phyloP scores from a whole-genome alignment of 2,888 invertebrate genomes.

The Hirtodrosophila alboralis region DNA sequence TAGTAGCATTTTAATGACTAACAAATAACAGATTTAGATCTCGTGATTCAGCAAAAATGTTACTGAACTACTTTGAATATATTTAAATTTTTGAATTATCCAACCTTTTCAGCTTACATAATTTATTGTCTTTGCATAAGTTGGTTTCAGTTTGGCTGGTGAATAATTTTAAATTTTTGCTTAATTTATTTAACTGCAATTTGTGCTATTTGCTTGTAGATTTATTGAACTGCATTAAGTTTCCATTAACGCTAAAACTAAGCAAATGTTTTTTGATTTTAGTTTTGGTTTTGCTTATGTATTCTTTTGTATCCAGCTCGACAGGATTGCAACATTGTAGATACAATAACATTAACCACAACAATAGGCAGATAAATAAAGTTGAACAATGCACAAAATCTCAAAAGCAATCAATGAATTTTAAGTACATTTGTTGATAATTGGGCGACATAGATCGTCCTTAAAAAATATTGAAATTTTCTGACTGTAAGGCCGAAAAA shows the following conservation, averaged over 20 bases:
- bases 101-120: background rate
- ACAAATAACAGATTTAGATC: too few species aligned
- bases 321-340: conserved; percentile 21
- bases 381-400: conserved; percentile 68
- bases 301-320: conserved; percentile 22
- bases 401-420: conserved; percentile 35
- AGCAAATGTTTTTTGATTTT: conserved; percentile 49
- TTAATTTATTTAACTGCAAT: conserved; percentile 42
- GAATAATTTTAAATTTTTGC: conserved; percentile 36
- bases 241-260: conserved; percentile 69
- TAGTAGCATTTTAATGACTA: too few species aligned
- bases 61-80: too few species aligned
- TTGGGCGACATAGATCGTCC: conserved; percentile 18
- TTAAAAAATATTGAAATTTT: conserved; percentile 42
- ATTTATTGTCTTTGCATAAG: background rate
- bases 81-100: too few species aligned
- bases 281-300: too few species aligned
- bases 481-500: too few species aligned
- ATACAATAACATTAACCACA: conserved; percentile 21
- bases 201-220: conserved; percentile 36
- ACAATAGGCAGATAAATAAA: conserved; percentile 43
- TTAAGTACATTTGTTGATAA: conserved; percentile 39
- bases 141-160: background rate
- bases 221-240: conserved; percentile 75
- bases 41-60: too few species aligned